Evolutionary conservation across 2,113 vertebrate species (phyloP).

Genomic region (Tricholaema leucomelas): DNA sequence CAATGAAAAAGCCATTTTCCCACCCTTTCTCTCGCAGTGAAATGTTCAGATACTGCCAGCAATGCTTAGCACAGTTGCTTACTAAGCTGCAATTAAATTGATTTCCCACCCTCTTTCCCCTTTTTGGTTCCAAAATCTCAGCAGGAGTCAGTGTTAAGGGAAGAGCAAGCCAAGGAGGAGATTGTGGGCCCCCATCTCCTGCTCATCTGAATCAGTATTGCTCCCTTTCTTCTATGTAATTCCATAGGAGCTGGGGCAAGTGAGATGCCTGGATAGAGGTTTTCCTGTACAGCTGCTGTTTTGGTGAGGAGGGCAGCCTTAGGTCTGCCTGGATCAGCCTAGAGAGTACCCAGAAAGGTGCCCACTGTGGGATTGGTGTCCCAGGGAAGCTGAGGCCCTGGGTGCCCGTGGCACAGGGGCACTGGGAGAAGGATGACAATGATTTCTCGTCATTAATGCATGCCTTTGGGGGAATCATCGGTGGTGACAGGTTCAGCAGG

Average conservation of each 20-base stretch:
- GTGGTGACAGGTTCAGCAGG: background rate
- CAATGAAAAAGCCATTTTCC: slow-evolving; percentile 17
- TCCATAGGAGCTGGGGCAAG: background rate
- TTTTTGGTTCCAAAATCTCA: slow-evolving; percentile 50
- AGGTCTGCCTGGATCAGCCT: background rate
- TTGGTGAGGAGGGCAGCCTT: background rate
- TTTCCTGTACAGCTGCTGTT: background rate
- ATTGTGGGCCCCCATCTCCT: background rate
- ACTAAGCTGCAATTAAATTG: slow-evolving; percentile 69
- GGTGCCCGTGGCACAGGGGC: rapidly evolving
- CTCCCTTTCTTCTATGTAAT: background rate
- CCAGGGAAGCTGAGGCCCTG: background rate
- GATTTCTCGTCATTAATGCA: background rate
- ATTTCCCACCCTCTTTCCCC: slow-evolving; percentile 40
- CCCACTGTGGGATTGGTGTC: background rate
- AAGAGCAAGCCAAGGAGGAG: slow-evolving; percentile 15
- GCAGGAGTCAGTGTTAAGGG: slow-evolving; percentile 5
- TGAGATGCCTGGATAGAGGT: background rate
- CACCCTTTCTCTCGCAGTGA: background rate
- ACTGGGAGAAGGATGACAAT: background rate
- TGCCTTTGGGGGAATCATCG: background rate
- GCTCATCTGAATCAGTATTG: background rate
- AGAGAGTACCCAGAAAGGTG: background rate
- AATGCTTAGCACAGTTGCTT: slow-evolving; percentile 56
- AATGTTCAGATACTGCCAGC: slow-evolving; percentile 49